A percentile compares a stretch with the other conserved stretches of the same genome.
Evolutionary conservation across 2,113 vertebrate species (phyloP).

Genomic region (Pteruthius melanotis): DNA sequence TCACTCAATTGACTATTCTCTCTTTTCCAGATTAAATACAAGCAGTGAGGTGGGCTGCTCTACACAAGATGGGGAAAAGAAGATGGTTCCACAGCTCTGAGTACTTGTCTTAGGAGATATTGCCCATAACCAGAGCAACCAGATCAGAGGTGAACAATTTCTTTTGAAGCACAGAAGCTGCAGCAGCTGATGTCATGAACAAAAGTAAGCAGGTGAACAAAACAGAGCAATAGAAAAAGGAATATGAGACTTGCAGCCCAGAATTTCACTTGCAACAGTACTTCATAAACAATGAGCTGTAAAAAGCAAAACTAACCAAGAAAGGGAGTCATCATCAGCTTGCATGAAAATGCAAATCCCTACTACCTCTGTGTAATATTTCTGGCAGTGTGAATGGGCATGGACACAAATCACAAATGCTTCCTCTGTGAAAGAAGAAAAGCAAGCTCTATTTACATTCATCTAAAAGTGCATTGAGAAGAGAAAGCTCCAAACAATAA

Average conservation of each 20-base stretch:
- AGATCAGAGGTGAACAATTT: neutral
- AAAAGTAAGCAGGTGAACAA: neutral
- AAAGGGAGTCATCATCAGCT: neutral
- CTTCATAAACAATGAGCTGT: neutral
- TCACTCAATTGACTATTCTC: neutral
- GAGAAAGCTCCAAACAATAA: neutral
- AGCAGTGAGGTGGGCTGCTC: neutral
- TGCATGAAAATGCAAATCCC: neutral
- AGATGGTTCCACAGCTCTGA: neutral
- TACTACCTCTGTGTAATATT: neutral
- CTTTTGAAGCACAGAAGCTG: neutral
- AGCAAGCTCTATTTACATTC: neutral
- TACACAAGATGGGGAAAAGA: neutral
- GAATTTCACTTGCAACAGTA: neutral
- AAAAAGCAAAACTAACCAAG: neutral
- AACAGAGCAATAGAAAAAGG: neutral
- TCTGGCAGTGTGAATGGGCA: neutral
- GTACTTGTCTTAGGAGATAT: neutral
- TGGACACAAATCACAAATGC: neutral
- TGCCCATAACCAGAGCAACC: slow-evolving; percentile 3
- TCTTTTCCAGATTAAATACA: neutral
- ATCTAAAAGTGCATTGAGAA: neutral
- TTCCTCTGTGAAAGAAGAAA: neutral
- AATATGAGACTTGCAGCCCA: neutral
- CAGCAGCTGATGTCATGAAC: neutral